phyloP scores from a whole-genome alignment of 2,113 vertebrate genomes.

The Campylorhamphus procurvoides region DNA sequence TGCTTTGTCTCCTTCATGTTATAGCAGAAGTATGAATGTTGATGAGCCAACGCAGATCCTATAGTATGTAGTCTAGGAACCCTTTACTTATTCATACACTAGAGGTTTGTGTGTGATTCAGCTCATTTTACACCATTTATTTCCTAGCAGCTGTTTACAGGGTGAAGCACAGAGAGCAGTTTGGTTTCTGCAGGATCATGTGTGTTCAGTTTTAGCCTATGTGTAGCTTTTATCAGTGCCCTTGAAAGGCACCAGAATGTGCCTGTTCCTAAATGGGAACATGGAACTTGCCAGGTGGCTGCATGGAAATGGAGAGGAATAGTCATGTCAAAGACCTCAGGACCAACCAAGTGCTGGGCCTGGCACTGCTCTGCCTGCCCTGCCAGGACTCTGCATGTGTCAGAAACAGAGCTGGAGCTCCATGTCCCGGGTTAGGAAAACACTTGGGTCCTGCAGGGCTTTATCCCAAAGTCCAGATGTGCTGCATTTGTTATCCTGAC shows the following conservation, averaged over 20 bases:
- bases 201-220: background rate
- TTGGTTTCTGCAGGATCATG: background rate
- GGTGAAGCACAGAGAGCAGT: background rate
- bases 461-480: background rate
- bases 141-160: background rate
- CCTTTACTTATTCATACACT: background rate
- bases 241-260: background rate
- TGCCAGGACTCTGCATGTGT: accelerated
- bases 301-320: background rate
- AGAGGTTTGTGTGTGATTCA: background rate
- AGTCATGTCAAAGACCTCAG: background rate
- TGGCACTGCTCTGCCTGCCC: background rate
- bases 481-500: background rate
- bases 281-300: background rate
- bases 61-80: background rate
- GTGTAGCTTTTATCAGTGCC: too few relatives aligned
- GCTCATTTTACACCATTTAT: background rate
- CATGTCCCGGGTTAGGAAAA: background rate
- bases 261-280: background rate
- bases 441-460: background rate
- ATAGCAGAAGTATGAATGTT: background rate
- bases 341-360: background rate
- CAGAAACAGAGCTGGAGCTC: accelerated
- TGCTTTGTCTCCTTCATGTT: background rate
- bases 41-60: background rate